Evolutionary conservation across 53 echinoderm and acorn worm genomes (phyloP), one percentile per base, ranked within the genome.

Genomic region (Apostichopus leukothele): DNA sequence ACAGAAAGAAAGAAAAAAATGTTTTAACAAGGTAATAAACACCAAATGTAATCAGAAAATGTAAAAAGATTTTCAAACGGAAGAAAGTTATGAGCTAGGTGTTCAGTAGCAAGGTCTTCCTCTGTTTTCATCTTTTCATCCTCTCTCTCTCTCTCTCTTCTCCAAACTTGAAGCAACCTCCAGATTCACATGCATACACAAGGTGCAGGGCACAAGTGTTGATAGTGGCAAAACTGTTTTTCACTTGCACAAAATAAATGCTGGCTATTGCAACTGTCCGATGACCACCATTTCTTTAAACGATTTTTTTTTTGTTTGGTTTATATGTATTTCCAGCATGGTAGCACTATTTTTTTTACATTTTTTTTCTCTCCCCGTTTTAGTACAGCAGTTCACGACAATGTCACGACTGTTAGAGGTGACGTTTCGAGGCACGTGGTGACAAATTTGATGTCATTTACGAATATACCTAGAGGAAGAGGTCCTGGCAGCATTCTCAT

Each of bases 401-500:
- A n/a, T 54, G 83, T 81, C 83, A 81, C 9, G 57, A 22, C 50
- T 63, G 27, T 59, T 85, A 23, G 50, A 50, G 11, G 85, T 60
- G 59, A 59, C 21, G 51, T 81, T 53, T 53, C 12, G 11, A 54
- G 81, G 54, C 81, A 81, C 89, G 60, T 51, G 86, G 71, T 74
- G 74, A 73, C 12, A 51, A 9, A 21, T 7, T 75, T 21, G 50
- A 26, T 19, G 87, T 98, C 98, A 98, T 93, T 98, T 98, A 88
- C 95, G 90, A 61, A 98, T 92, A 90, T 95, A 98, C 68, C 98
- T 92, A 19, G 98, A 98, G 27, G 98, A 98, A 13, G 98, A 89
- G 74, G 98, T 95, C 86, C 98, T 90, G 18, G 95, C 93, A 3
- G 94, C 94, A 51, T 91, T 92, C 20, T 96, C 95, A 50, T 98